These are phyloP conservation scores for Orthosia incerta DNA, from an alignment of 2,888 invertebrate species.

Conservation along the genomic window DNA sequence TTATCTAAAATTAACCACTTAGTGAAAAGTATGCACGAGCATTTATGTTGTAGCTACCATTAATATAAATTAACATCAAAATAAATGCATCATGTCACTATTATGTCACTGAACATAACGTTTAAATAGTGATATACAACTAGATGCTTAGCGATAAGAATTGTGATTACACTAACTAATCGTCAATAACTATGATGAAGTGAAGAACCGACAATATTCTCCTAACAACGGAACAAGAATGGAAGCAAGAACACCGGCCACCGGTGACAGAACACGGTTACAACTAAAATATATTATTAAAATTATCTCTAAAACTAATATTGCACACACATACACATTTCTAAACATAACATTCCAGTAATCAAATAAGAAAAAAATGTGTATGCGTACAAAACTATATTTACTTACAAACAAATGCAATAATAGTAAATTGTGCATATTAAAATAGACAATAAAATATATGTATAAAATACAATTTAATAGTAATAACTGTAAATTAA, in stretches of 20 bases:
- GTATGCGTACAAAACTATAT: constrained; percentile 89
- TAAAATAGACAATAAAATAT: constrained; percentile 89
- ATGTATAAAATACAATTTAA: constrained; percentile 89
- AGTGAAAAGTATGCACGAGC: constrained; percentile 87
- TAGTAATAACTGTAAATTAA: constrained; percentile 87
- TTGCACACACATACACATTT: constrained; percentile 91
- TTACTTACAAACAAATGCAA: constrained; percentile 86
- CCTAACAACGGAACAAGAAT: constrained; percentile 82
- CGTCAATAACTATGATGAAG: constrained; percentile 80
- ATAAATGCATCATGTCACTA: constrained; percentile 91
- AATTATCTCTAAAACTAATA: constrained; percentile 88
- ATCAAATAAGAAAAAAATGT: constrained; percentile 85
- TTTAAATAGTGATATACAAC: constrained; percentile 85
- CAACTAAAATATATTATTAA: constrained; percentile 84
- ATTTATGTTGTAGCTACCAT: constrained; percentile 90
- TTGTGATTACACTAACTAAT: constrained; percentile 90
- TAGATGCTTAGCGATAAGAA: constrained; percentile 86
- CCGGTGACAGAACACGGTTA: constrained; percentile 73
- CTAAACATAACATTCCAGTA: constrained; percentile 81
- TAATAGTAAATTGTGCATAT: constrained; percentile 89
- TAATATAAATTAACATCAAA: constrained; percentile 90
- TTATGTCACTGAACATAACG: constrained; percentile 89
- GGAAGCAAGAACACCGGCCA: constrained; percentile 78
- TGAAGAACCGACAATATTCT: constrained; percentile 78
- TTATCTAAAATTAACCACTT: constrained; percentile 86